Base-by-base conservation (phyloP, 2,113 vertebrate genomes). In the Tilapia sparmanii region DNA sequence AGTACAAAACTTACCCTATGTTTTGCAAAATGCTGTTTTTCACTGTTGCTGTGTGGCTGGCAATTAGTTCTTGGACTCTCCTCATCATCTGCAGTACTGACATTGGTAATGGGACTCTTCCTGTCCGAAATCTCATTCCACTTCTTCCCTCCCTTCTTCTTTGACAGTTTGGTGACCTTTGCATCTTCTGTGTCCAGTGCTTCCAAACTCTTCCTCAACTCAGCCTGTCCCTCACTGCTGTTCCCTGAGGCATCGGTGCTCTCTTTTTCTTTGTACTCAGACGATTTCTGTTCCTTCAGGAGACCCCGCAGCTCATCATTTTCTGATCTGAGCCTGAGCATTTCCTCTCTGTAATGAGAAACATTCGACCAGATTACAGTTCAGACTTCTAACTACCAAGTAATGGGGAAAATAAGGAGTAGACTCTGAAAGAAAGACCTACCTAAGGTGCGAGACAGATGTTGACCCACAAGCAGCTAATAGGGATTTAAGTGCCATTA, bases 401-500 rank as follows among this genome's bases (percentile, higher is more conserved):
- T 47, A n/a, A 29, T 4, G 33, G 1, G 50, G 18, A 31, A 84
- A 26, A 55, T 35, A 53, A 82, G 7, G 8, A 71, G 16, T 7
- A 40, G 12, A 6, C 24, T 83, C 5, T 57, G 24, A 22, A 66
- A 2, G 81, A 82, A 68, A 38, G 18, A 82, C 93, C 93, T 91
- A 99, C 98, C 96, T 96, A 63, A 97, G 96, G 42, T 96, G 97
- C 82, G 94, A 94, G 7, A 95, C 89, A 50, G 95, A 95, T 18
- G 92, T 59, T 7, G 87, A 92, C 71, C 95, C 94, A 93, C 95
- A 97, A 82, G 97, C 97, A 35, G 78, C 83, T 80, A 96, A 87
- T 76, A 97, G 92, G 33, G 95, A 95, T 57, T 88, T 71, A 18
- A 96, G 90, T 54, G 89, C 85, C 53, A 33, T 82, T 19, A 35